Conservation (phyloP, 92 coral and sea anemone genomes). For the Plumapathes pennacea region DNA sequence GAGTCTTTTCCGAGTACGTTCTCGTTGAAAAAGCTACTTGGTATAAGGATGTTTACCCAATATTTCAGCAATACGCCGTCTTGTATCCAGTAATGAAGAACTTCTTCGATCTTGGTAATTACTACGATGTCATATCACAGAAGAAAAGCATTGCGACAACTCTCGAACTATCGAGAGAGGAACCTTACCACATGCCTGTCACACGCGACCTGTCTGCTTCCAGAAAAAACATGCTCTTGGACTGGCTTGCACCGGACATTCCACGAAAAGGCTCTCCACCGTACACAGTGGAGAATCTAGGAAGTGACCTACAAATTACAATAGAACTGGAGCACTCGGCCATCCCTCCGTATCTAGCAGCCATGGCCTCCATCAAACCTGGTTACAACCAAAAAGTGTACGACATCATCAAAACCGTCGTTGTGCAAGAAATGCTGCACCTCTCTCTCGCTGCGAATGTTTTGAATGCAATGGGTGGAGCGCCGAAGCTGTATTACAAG, state of each 20-base stretch:
- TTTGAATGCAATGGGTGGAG: slow-evolving; percentile 77
- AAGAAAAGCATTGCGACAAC: slow-evolving; percentile 29
- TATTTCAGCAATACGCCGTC: slow-evolving; percentile 72
- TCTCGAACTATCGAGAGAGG: slow-evolving; percentile 39
- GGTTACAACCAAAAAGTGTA: slow-evolving; percentile 52
- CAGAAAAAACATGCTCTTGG: slow-evolving; percentile 49
- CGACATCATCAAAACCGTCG: slow-evolving; percentile 35
- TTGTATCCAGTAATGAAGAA: slow-evolving; percentile 78
- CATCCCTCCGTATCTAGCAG: slow-evolving; percentile 76
- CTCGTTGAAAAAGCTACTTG: slow-evolving; percentile 40
- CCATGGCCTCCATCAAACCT: slow-evolving; percentile 58
- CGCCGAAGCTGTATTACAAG: slow-evolving; percentile 42
- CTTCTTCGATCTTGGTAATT: slow-evolving; percentile 70
- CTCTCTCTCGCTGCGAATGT: slow-evolving; percentile 73
- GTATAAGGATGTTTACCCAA: slow-evolving; percentile 66
- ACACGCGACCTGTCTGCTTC: slow-evolving; percentile 67
- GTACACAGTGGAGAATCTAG: slow-evolving; percentile 43
- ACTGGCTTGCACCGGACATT: slow-evolving; percentile 47
- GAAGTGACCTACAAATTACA: slow-evolving; percentile 59
- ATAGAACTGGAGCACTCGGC: slow-evolving; percentile 69
- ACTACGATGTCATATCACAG: slow-evolving; percentile 51
- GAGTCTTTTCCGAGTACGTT: slow-evolving; percentile 24
- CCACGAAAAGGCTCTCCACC: slow-evolving; percentile 41
- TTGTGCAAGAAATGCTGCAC: slow-evolving; percentile 72
- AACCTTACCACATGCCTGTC: slow-evolving; percentile 81